phyloP scores from a whole-genome alignment of 2,797 vertebrate species.

The Hydrocynus forskahlii region DNA sequence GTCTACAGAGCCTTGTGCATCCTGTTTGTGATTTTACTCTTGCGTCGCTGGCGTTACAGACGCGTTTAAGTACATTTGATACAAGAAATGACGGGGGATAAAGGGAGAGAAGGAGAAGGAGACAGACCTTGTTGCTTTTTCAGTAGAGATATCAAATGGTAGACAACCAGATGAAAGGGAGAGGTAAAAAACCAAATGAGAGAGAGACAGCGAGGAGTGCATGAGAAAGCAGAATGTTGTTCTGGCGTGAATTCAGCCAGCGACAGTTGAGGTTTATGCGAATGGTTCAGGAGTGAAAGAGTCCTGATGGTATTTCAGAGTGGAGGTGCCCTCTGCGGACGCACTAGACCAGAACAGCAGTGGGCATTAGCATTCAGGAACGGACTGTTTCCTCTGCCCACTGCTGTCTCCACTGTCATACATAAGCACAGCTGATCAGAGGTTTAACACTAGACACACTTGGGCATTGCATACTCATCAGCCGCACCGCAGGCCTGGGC shows the following conservation, averaged over 20 bases:
- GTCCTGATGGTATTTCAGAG: not conserved
- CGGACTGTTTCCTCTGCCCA: not conserved
- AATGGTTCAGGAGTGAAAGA: not conserved
- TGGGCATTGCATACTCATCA: not conserved
- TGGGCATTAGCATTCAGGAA: slow-evolving; percentile 2
- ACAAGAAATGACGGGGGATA: not conserved
- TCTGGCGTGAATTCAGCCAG: not conserved
- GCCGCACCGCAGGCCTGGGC: not conserved
- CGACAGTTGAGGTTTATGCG: slow-evolving; percentile 5
- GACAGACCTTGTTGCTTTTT: not conserved
- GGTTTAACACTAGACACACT: not conserved
- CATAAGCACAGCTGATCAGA: not conserved
- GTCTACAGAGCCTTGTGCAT: slow-evolving; percentile 7
- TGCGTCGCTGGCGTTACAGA: not conserved
- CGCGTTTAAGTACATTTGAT: not conserved
- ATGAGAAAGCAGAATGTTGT: not conserved
- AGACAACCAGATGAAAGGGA: not conserved
- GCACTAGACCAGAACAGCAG: slow-evolving; percentile 5
- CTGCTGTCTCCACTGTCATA: slow-evolving; percentile 12
- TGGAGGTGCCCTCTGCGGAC: slow-evolving; percentile 6
- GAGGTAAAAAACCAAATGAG: not conserved
- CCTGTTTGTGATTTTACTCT: slow-evolving; percentile 11
- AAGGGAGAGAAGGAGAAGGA: not conserved
- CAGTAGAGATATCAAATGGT: slow-evolving; percentile 1
- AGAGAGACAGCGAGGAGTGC: not conserved